Evolutionary conservation across 2,113 vertebrate genomes (phyloP), one percentile per base, ranked within the genome.

Genomic region (Aleadryas rufinucha): DNA sequence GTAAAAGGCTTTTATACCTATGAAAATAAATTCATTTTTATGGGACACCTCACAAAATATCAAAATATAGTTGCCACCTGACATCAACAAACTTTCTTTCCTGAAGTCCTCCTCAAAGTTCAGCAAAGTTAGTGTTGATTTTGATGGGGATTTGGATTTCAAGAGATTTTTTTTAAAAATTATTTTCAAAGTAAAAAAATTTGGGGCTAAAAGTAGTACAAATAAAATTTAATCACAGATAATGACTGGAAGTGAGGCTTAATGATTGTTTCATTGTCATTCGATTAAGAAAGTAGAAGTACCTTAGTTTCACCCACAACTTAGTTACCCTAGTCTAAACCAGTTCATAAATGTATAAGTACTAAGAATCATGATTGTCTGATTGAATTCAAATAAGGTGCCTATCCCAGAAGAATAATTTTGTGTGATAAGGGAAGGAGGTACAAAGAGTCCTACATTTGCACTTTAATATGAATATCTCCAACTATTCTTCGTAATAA

Each of bases 121-220:
- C 24, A 65, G 9, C 56, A 49, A 72, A 74, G 8, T 61, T 45
- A 52, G 2, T 69, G 26, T 24, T 74, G 64, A 77, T 65, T 91
- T 89, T 65, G 6, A 57, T 23, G 3, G 0, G 7, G 2, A 35
- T 87, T 81, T 69, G 42, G 20, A 69, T 89, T 79, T 85, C 45
- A 52, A 70, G 8, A n/a, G 8, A n/a, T 1, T 9, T 30, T 45
- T 49, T 20, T 19, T 0, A 1, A 17, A 22, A 16, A 5, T 1
- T 49, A 28, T 59, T 89, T 84, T 31, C 17, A 54, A 14, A 28
- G 33, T 68, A 0, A 89, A 57, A 57, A 84, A 59, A 54, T 45
- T 6, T 45, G 18, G 16, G 2, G 3, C 5, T 77, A 72, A 39
- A 31, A 63, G 13, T 33, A 79, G 26, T 27, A 54, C 39, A 84